Conservation (phyloP, 2,888 invertebrate genomes). For the Cheilosia grossa region DNA sequence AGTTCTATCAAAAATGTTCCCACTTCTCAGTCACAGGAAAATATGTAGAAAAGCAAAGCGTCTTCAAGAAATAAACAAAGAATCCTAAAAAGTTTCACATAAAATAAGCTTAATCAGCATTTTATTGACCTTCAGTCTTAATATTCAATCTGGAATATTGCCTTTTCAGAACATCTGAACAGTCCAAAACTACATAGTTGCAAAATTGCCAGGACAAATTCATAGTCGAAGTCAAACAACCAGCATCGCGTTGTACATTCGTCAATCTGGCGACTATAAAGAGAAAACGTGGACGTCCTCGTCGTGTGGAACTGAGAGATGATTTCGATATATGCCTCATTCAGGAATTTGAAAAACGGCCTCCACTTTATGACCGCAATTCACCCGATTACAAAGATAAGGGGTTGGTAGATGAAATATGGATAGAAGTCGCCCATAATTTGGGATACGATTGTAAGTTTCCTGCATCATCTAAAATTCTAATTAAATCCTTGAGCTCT, state of each 20-base stretch:
- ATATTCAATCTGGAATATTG: not conserved
- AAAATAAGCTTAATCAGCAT: slow-evolving; percentile 21
- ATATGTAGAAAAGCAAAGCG: slow-evolving; percentile 5
- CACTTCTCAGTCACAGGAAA: not conserved
- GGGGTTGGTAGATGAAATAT: slow-evolving; percentile 76
- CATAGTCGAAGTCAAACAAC: not conserved
- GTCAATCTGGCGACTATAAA: slow-evolving; percentile 74
- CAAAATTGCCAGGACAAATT: not conserved
- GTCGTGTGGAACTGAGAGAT: slow-evolving; percentile 76
- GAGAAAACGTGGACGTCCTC: slow-evolving; percentile 78
- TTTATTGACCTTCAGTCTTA: not conserved
- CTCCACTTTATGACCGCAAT: slow-evolving; percentile 78
- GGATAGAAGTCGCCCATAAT: slow-evolving; percentile 76
- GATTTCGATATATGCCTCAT: slow-evolving; percentile 78
- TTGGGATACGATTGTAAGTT: slow-evolving; percentile 76
- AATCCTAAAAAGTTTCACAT: slow-evolving; percentile 3
- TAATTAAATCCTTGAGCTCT: not conserved
- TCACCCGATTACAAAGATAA: slow-evolving; percentile 78
- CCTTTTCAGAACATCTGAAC: not conserved
- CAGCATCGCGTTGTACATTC: slow-evolving; percentile 7
- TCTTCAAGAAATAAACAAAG: slow-evolving; percentile 52
- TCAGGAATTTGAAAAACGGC: slow-evolving; percentile 77
- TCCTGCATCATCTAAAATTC: not conserved
- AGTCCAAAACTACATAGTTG: not conserved
- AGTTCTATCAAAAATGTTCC: not conserved